Base-by-base conservation (phyloP, 1,140 invertebrate species). In the Marisa cornuarietis region DNA sequence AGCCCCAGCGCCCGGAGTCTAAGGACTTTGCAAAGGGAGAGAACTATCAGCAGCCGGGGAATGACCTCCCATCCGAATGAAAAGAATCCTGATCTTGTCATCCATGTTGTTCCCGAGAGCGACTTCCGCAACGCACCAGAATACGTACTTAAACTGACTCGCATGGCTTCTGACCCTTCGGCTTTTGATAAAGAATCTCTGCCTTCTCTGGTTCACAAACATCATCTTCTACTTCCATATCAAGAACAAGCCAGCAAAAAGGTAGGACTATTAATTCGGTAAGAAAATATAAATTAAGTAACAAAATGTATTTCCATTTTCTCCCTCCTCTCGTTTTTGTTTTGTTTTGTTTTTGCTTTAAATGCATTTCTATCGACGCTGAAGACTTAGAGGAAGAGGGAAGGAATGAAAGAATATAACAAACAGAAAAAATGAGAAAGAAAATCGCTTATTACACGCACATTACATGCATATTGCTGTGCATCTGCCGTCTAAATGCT, bases 101-200 rank as follows among this genome's bases (percentile, higher is more conserved):
- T 88, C 22, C 78, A 81, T 52, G 83, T 83, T 78, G 86, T 83
- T 5, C 76, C 80, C 71, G 65, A 80, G 7, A 68, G 76, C 52
- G 86, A 88, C 72, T 83, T 86, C 58, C 79, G 87, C 63, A 88
- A 88, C 79, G 83, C 84, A 22, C 84, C 85, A 0, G 84, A 87
- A 71, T 86, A 85, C 77, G 78, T 87, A 9, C 84, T 84, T n/a
- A 83, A 87, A 61, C 58, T 87, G 49, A 71, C 80, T 13, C 66
- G 76, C 49, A 26, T 84, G 66, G 62, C 79, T 20, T 68, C n/a
- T 20, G 68, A 79, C 26, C 51, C 79, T 10, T 20, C 54, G 22
- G 31, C 51, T 42, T 79, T 51, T 52, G 71, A 54, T 79, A 81
- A 62, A 71, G 83, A 80, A 66, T 74, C 69, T 20, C 31, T 78